Evolutionary conservation across 2,113 vertebrate genomes (phyloP), one percentile per base, ranked within the genome.

Genomic region (Microtus ochrogaster): DNA sequence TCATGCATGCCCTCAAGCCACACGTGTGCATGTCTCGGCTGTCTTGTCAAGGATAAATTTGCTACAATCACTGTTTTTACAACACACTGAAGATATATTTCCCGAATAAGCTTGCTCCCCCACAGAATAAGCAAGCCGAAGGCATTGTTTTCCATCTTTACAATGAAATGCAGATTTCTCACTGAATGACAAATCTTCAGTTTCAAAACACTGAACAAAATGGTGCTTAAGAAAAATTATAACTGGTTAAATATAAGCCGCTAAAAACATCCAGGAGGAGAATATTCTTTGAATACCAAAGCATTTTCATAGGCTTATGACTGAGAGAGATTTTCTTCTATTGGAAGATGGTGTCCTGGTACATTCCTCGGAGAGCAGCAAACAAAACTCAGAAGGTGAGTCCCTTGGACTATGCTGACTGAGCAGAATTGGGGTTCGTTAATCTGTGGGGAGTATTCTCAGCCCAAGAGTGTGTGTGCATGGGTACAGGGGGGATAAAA

Each of bases 141-240:
- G 94, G 94, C 97, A 94, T 95, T 96, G 96, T 96, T 93, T 77
- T 96, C 94, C 93, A 86, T 96, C 97, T 96, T 96, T 91, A 97
- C 89, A 94, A 94, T 94, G 95, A 97, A 97, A 97, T 89, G 91
- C 96, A 97, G 97, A 97, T 97, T 97, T 97, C 86, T 94, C 96
- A 97, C 63, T 93, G 96, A 97, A 97, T 97, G 93, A 96, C 91
- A 97, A 95, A 98, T 97, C 97, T 97, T 85, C 92, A 92, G 90
- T 91, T 96, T 97, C 97, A 97, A 96, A 97, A 96, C 96, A 93
- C 0, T 90, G 84, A 95, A 79, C 87, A 97, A 96, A 96, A 97
- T 97, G 94, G 94, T 96, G 89, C 96, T 97, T 96, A 96, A 94
- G 89, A 97, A 97, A 96, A 98, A 97, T 96, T 96, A 97, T 89